These are phyloP conservation scores for Salvator merianae DNA, from an alignment of 2,113 vertebrate species.

Conservation along the genomic window DNA sequence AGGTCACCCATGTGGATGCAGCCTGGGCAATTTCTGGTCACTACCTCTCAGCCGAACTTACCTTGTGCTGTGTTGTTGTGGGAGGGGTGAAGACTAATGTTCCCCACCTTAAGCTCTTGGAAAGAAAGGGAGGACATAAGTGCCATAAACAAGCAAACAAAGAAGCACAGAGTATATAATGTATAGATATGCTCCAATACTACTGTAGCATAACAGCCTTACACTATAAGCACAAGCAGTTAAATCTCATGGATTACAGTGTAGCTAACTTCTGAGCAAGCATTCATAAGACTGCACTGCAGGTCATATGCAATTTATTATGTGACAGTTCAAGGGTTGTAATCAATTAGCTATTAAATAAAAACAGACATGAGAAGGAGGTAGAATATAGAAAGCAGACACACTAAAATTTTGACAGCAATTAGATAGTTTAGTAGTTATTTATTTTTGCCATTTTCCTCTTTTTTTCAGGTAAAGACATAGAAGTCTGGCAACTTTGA, in stretches of 20 bases:
- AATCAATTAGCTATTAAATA: background rate
- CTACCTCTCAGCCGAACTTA: background rate
- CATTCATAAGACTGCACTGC: background rate
- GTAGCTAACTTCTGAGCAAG: background rate
- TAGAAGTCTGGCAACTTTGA: background rate
- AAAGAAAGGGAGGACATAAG: background rate
- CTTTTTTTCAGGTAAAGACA: background rate
- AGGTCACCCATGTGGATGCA: too few relatives aligned
- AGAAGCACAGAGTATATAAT: too few relatives aligned
- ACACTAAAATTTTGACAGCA: accelerated
- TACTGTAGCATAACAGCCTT: background rate
- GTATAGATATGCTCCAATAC: too few relatives aligned
- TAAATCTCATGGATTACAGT: background rate
- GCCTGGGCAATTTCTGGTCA: background rate
- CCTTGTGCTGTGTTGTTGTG: background rate
- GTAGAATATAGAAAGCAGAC: background rate
- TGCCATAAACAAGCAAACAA: too few relatives aligned
- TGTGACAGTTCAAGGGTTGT: accelerated
- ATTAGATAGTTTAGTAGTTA: background rate
- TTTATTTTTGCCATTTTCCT: background rate
- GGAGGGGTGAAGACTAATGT: background rate
- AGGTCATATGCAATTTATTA: background rate
- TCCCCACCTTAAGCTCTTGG: background rate
- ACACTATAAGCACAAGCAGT: background rate
- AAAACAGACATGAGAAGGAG: background rate